These are phyloP conservation scores for Poecilia gillii DNA, from an alignment of 2,797 vertebrate genomes.

Conservation along the genomic window DNA sequence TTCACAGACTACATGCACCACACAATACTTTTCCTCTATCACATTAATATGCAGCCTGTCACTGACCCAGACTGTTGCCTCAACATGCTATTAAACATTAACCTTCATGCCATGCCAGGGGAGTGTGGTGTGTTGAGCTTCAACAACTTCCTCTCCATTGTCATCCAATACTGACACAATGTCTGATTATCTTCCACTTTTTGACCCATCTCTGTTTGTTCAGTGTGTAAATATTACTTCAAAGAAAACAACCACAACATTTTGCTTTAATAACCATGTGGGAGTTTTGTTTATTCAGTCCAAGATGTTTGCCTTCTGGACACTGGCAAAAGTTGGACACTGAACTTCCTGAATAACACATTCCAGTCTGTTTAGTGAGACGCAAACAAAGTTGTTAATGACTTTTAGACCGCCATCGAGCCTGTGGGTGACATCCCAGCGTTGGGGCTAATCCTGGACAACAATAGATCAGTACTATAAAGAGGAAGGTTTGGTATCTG, in stretches of 20 bases:
- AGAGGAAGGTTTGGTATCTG: background rate
- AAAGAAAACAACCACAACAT: background rate
- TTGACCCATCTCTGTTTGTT: conserved; percentile 2
- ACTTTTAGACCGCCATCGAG: conserved; percentile 3
- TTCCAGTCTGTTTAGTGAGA: conserved; percentile 8
- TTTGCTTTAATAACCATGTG: background rate
- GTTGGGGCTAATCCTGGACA: conserved; percentile 1
- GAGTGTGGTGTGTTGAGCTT: conserved; percentile 1
- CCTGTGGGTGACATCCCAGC: background rate
- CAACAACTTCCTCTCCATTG: conserved; percentile 10
- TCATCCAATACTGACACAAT: background rate
- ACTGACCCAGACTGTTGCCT: background rate
- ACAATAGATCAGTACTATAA: background rate
- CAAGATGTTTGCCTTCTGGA: conserved; percentile 1
- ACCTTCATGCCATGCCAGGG: conserved; percentile 3
- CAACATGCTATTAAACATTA: background rate
- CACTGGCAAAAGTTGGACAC: background rate
- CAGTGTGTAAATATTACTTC: background rate
- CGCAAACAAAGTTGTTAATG: conserved; percentile 4
- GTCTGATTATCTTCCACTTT: background rate
- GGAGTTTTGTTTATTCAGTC: conserved; percentile 6
- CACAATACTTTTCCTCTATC: background rate
- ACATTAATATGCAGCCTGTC: background rate
- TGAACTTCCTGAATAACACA: background rate
- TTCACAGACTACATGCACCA: background rate